Percentiles rank a stretch among this genome's conserved stretches.
Conservation (phyloP, 2,113 vertebrate genomes). For the Sphyrna mokarran region DNA sequence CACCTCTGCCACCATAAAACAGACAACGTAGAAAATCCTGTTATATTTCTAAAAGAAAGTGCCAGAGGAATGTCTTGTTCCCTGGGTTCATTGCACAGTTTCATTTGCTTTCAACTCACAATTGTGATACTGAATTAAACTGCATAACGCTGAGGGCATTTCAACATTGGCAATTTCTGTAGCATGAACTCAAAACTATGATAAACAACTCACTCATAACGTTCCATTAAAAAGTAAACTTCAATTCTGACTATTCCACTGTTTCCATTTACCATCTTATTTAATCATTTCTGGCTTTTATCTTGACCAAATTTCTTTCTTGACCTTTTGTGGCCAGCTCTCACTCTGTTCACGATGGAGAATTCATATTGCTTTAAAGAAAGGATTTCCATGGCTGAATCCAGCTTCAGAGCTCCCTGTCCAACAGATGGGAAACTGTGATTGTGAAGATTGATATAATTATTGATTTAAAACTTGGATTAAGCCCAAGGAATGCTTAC, state of each 20-base stretch:
- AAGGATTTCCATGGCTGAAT: not conserved
- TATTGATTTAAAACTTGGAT: not conserved
- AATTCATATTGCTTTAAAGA: not conserved
- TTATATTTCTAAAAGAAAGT: not conserved
- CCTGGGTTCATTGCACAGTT: not conserved
- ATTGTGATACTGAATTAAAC: not conserved
- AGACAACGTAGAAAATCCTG: not conserved
- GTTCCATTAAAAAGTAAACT: not conserved
- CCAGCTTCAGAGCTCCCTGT: not conserved
- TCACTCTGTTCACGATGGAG: not conserved
- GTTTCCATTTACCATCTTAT: not conserved
- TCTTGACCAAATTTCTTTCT: not conserved
- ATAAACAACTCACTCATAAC: not conserved
- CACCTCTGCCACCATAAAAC: too few species aligned
- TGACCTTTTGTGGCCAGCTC: not conserved
- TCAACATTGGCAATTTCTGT: not conserved
- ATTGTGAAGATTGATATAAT: not conserved
- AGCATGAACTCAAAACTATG: not conserved
- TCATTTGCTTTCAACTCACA: not conserved
- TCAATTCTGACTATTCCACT: not conserved
- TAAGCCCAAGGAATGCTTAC: not conserved
- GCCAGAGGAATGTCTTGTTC: not conserved
- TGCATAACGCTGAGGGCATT: not conserved
- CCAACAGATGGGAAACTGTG: not conserved
- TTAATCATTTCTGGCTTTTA: not conserved